Base-by-base conservation (phyloP, 2,888 invertebrate genomes). In the Leptinotarsa peninsularis region DNA sequence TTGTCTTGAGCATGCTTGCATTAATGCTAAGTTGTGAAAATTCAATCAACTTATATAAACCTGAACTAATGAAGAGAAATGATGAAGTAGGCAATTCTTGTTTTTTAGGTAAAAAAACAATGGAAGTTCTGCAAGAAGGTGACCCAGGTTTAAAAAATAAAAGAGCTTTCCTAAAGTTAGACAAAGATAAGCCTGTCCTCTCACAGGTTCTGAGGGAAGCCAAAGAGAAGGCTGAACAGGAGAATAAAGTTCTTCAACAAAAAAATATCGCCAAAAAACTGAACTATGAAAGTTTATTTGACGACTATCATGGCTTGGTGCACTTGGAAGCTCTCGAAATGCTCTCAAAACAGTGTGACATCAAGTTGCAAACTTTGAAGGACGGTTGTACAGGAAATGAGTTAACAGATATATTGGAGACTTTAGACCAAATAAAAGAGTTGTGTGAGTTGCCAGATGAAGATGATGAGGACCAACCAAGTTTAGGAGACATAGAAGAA, bases 301-400 rank as follows among this genome's bases (percentile, higher is more conserved):
- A 97, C 89, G 95, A 96, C 88, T 94, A 93, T 88, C 95, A 96
- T 90, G 97, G 95, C 15, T 88, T 97, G 72, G 95, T 96, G 0
- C 96, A 97, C 86, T 89, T 97, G 76, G 98, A 98, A 90, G 97
- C 97, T 0, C 87, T 98, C 66, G 97, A 98, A 89, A 96, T 97
- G 92, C 88, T 98, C 3, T 96, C 97, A 0, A 93, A 92, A 80
- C 95, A 96, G 87, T 94, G 94, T 72, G 91, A 90, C 79, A 92
- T 94, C 83, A 93, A 94, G 85, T 90, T 96, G 81, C 92, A 94
- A 78, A 91, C 93, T 23, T 87, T 93, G 7, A 83, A 77, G 5
- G 83, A 83, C 54, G 80, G 90, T 0, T 88, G 91, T 0, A 90
- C 91, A 21, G 90, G 91, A 0, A 90, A 91, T 17, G 92, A 93